A percentile compares a stretch with the other conserved stretches of the same genome.
Evolutionary conservation across 2,888 invertebrate genomes (phyloP).

Genomic region (Pseudoips prasinana): DNA sequence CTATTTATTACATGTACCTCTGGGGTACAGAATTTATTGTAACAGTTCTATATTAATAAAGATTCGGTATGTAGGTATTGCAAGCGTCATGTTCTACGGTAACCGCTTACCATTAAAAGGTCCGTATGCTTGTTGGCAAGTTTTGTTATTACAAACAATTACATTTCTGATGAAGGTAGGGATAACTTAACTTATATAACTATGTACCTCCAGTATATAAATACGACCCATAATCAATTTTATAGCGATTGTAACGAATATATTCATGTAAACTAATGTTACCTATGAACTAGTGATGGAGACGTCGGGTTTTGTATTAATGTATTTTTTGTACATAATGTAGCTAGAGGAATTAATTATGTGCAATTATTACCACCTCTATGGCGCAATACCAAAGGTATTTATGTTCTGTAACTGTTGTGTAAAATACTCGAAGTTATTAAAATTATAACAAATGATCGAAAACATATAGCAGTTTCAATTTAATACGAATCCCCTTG

Average conservation of each 20-base stretch:
- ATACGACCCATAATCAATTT: constrained; percentile 30
- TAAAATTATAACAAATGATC: constrained; percentile 56
- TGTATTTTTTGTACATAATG: constrained; percentile 76
- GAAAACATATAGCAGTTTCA: constrained; percentile 18
- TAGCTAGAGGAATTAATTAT: constrained; percentile 71
- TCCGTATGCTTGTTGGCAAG: too few relatives aligned
- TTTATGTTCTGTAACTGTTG: constrained; percentile 76
- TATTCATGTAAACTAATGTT: constrained; percentile 51
- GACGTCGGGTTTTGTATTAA: constrained; percentile 59
- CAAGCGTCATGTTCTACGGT: too few relatives aligned
- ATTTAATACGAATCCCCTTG: too few relatives aligned
- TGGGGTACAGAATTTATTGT: too few relatives aligned
- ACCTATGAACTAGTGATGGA: constrained; percentile 53
- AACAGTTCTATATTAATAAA: too few relatives aligned
- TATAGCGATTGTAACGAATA: constrained; percentile 32
- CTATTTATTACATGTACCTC: too few relatives aligned
- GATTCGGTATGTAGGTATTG: too few relatives aligned
- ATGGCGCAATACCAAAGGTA: constrained; percentile 77
- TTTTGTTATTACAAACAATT: too few relatives aligned
- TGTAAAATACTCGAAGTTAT: constrained; percentile 75
- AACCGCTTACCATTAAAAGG: too few relatives aligned
- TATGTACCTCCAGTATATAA: constrained; percentile 22
- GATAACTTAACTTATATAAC: constrained; percentile 9
- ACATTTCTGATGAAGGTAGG: constrained; percentile 4
- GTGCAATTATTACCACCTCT: constrained; percentile 74